Base-by-base conservation (phyloP, 2,888 invertebrate genomes). In the Dendrolimus houi region DNA sequence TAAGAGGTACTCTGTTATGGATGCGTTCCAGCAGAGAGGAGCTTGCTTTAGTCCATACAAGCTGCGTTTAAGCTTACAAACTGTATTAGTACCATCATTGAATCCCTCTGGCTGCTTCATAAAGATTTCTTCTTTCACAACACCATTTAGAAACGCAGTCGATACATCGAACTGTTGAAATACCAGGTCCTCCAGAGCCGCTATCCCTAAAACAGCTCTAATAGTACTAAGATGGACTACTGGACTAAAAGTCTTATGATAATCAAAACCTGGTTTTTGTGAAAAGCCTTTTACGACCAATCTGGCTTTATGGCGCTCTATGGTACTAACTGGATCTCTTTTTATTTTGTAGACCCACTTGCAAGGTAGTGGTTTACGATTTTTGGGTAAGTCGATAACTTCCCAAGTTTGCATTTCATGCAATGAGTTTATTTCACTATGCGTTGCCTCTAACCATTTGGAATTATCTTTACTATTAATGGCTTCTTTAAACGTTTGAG, bases 1-100 rank as follows among this genome's bases (percentile, higher is more conserved):
- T 17, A 17, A 17, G 17, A 17, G 3, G 9, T 56, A 53, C 29
- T 58, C 53, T 10, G 14, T 10, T 8, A 59, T 54, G 13, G 55
- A 58, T 6, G 52, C 29, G 52, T 60, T 58, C 58, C 60, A 60
- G 13, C 60, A 60, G n/a, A 53, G n/a, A 14, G 60, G 60, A 1
- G 57, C 58, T 55, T 58, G 58, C 12, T 58, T 58, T 10, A 60
- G n/a, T 3, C 60, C 60, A 52, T 58, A 60, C 1, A 60, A 41
- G 52, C 60, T 60, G 9, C 54, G n/a, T 7, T 58, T 57, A 2
- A 59, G 14, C 52, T 54, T 58, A 29, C 17, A 17, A 17, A 17
- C 17, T 41, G 57, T 54, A 14, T 55, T 17, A 17, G 29, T 17
- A 3, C 17, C 17, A 17, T 17, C 17, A 55, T 57, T 52, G 55